Conservation (phyloP, 2,113 vertebrate species). For the Archocentrus centrarchus region DNA sequence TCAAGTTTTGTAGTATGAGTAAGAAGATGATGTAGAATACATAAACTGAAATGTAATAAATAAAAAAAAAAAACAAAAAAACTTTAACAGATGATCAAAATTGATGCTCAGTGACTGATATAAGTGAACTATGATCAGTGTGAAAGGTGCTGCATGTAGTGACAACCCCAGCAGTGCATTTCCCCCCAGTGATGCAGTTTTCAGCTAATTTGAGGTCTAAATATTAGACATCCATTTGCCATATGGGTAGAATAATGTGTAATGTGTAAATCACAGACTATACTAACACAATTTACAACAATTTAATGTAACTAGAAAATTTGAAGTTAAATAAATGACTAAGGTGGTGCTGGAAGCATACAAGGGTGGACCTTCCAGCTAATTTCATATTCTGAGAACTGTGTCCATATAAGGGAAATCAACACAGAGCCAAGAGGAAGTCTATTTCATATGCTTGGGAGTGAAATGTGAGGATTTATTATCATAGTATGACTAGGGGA, state of each 20-base stretch:
- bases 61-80: too few species aligned
- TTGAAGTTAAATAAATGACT: neutral
- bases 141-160: neutral
- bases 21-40: neutral
- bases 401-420: neutral
- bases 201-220: neutral
- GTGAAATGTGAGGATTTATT: neutral
- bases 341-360: neutral
- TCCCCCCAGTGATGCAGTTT: neutral
- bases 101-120: neutral
- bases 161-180: neutral
- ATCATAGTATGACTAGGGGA: neutral
- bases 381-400: neutral
- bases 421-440: neutral
- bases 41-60: fast-evolving
- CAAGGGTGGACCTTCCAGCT: neutral
- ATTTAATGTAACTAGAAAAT: neutral
- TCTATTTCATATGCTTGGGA: neutral
- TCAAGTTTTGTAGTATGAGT: neutral
- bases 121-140: neutral
- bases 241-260: neutral
- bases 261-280: neutral
- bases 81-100: neutral
- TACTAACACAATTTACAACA: neutral
- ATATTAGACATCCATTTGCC: neutral